Evolutionary conservation across 2,888 invertebrate species (phyloP).

Genomic region (Lumbricus terrestris): DNA sequence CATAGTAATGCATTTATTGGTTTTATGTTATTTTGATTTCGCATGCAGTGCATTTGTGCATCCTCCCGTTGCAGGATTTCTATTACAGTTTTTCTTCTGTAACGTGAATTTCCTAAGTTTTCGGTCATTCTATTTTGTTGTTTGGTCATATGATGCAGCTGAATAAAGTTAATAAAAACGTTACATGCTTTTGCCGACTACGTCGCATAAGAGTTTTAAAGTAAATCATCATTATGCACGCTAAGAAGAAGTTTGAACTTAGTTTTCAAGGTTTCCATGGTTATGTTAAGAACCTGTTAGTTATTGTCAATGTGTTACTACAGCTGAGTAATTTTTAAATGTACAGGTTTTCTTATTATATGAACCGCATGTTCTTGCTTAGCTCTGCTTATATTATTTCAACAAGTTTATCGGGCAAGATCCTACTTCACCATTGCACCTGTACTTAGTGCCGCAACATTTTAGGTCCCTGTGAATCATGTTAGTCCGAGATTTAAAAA

Average conservation of each 20-base stretch:
- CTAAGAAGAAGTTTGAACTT: not conserved
- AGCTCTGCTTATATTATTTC: too few species aligned
- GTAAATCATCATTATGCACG: not conserved
- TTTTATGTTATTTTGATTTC: not conserved
- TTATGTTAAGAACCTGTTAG: not conserved
- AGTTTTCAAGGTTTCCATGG: not conserved
- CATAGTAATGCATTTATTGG: not conserved
- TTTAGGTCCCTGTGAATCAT: too few species aligned
- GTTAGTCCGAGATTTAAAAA: too few species aligned
- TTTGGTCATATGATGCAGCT: not conserved
- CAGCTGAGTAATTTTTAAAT: not conserved
- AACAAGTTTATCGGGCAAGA: too few species aligned
- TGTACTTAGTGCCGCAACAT: too few species aligned
- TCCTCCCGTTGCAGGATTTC: not conserved
- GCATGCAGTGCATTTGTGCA: not conserved
- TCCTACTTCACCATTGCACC: too few species aligned
- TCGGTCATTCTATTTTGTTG: not conserved
- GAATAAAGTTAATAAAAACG: too few species aligned
- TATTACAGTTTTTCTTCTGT: not conserved
- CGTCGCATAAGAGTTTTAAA: not conserved
- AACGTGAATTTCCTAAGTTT: not conserved
- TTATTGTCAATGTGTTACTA: not conserved
- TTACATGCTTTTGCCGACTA: not conserved
- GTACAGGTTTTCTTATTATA: too few species aligned
- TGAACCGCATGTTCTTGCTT: too few species aligned